Percentiles rank a stretch among this genome's conserved stretches.
These are phyloP conservation scores for Capitella teleta DNA, from an alignment of 1,140 invertebrate species.

Conservation along the genomic window DNA sequence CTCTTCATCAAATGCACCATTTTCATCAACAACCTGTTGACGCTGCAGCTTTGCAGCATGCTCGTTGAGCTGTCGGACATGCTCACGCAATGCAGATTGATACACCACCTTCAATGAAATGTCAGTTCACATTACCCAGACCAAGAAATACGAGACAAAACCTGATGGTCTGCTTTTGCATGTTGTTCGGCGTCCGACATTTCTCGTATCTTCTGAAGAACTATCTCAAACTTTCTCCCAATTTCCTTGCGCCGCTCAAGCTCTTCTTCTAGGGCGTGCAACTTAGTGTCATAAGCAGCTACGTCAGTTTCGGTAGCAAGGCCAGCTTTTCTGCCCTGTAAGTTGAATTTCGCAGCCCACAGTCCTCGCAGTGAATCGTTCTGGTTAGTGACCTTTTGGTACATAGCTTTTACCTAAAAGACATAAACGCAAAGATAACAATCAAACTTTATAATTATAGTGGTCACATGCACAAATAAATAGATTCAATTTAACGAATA, in stretches of 20 bases:
- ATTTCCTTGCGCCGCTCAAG: slow-evolving; percentile 29
- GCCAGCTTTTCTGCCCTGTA: slow-evolving; percentile 22
- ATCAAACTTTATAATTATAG: too few species aligned
- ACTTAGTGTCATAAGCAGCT: slow-evolving; percentile 23
- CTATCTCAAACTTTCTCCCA: slow-evolving; percentile 22
- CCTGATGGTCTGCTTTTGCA: slow-evolving; percentile 29
- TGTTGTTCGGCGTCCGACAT: slow-evolving; percentile 26
- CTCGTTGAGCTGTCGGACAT: slow-evolving; percentile 21
- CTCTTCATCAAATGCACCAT: slow-evolving; percentile 21
- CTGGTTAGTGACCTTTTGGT: slow-evolving; percentile 29
- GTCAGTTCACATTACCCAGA: neutral
- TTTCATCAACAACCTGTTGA: slow-evolving; percentile 16
- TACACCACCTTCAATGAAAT: slow-evolving; percentile 20
- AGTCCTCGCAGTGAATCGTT: slow-evolving; percentile 32
- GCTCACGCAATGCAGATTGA: slow-evolving; percentile 25
- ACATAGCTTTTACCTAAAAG: slow-evolving; percentile 31
- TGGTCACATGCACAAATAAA: too few species aligned
- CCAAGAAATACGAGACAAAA: slow-evolving; percentile 5
- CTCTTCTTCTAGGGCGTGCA: slow-evolving; percentile 28
- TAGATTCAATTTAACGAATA: too few species aligned
- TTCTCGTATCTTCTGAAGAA: slow-evolving; percentile 21
- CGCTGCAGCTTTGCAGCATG: slow-evolving; percentile 24
- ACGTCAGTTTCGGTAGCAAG: slow-evolving; percentile 28
- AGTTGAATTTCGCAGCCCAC: slow-evolving; percentile 37
- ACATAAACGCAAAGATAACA: too few species aligned